Evolutionary conservation across 2,113 vertebrate species (phyloP).

Genomic region (Malurus melanocephalus): DNA sequence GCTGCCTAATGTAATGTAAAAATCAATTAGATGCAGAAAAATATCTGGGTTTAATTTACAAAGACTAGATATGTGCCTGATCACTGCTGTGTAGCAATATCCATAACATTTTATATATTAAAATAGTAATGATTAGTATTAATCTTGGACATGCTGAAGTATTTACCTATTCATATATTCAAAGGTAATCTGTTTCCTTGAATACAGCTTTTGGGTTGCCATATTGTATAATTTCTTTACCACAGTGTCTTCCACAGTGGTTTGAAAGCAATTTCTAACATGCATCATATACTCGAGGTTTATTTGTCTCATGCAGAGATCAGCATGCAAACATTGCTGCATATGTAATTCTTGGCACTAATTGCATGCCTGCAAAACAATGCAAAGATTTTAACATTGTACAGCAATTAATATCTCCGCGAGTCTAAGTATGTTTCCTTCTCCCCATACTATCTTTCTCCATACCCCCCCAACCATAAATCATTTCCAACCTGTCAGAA

Average conservation of each 20-base stretch:
- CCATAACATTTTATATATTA: slow-evolving; percentile 59
- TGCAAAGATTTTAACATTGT: slow-evolving; percentile 69
- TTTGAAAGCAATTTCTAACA: slow-evolving; percentile 67
- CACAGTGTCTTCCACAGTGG: slow-evolving; percentile 33
- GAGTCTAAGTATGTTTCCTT: slow-evolving; percentile 66
- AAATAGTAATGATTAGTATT: slow-evolving; percentile 69
- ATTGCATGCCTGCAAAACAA: slow-evolving; percentile 70
- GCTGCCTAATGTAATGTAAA: slow-evolving; percentile 70
- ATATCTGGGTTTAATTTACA: slow-evolving; percentile 72
- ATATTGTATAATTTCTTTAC: slow-evolving; percentile 50
- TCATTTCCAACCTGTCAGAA: slow-evolving; percentile 79
- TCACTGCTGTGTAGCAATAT: slow-evolving; percentile 54
- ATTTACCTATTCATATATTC: slow-evolving; percentile 67
- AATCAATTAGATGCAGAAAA: slow-evolving; percentile 71
- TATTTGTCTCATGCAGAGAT: slow-evolving; percentile 68
- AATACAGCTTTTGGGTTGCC: slow-evolving; percentile 44
- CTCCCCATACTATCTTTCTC: neutral
- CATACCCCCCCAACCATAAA: slow-evolving; percentile 59
- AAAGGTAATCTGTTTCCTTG: slow-evolving; percentile 57
- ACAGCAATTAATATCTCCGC: slow-evolving; percentile 70
- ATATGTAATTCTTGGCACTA: slow-evolving; percentile 63
- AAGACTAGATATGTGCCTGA: slow-evolving; percentile 59
- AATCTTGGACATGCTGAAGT: slow-evolving; percentile 59
- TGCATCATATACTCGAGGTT: slow-evolving; percentile 48
- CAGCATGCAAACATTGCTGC: slow-evolving; percentile 60